Base-by-base conservation (phyloP, 1,140 invertebrate genomes). In the Psilanteris sp. region DNA sequence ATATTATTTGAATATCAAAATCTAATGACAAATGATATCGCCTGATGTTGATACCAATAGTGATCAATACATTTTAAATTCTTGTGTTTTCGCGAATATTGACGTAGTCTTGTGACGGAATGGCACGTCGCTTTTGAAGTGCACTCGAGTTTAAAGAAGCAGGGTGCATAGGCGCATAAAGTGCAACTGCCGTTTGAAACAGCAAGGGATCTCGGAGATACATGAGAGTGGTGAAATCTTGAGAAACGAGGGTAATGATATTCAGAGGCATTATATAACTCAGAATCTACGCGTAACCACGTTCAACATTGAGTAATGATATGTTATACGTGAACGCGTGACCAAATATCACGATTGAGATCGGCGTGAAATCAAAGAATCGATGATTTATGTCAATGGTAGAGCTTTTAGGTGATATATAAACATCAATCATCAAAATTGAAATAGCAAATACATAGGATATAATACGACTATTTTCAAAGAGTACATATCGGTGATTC, bases 171-270 rank as follows among this genome's bases (percentile, higher is more conserved):
- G 72, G 52, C 67, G 71, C 77, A 71, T 78, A 78, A 78, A 78
- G 77, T 75, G 77, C 71, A 78, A 75, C 76, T 73, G 64, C 76
- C 71, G 70, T 78, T 74, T 67, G 66, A 66, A 74, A 75, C 59
- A n/a, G 76, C 43, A 14, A 46, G 70, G 76, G 54, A 70, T 54
- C 20, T 36, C 3, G 9, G 64, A 43, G 55, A 62, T 66, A 37
- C 62, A n/a, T n/a, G 43, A 70, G 22, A 37, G 43, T 52, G 39
- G 16, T 11, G 52, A 71, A 64, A 67, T 78, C 77, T 78, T 67
- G 66, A 74, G 76, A 67, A 78, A 78, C 76, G 70, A 74, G 70
- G 76, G 64, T 78, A 78, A 78, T 74, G 76, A 78, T 74, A 78
- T 74, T 74, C 64, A 24, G 41, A 41, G 36, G 39, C 68, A 61